phyloP scores from a whole-genome alignment of 2,113 vertebrate species.

The Apodemus sylvaticus region DNA sequence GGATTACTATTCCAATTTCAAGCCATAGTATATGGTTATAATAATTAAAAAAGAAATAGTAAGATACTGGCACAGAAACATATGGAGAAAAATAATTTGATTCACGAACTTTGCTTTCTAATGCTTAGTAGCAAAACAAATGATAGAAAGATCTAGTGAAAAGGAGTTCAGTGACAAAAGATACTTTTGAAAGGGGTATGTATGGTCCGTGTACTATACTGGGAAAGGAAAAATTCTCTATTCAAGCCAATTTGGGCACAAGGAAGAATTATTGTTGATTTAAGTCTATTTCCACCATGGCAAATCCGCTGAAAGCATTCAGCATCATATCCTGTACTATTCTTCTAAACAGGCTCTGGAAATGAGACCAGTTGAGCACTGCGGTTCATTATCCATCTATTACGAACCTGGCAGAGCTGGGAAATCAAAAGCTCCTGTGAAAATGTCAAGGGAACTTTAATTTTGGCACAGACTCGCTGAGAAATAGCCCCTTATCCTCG shows the following conservation, averaged over 20 bases:
- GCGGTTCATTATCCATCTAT: background rate
- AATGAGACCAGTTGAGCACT: background rate
- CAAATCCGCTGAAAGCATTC: background rate
- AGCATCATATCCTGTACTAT: background rate
- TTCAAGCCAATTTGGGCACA: background rate
- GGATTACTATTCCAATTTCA: background rate
- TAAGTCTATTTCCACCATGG: background rate
- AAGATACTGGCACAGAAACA: background rate
- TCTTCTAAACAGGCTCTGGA: background rate
- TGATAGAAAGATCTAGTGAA: background rate
- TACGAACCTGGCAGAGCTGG: conserved; percentile 18
- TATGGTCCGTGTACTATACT: background rate
- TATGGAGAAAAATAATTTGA: background rate
- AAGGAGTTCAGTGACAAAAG: background rate
- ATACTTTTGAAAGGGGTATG: background rate
- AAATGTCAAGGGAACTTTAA: conserved; percentile 27
- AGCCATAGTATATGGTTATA: background rate
- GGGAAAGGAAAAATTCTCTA: background rate
- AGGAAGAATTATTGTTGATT: background rate
- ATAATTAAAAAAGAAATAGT: background rate
- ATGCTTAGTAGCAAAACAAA: background rate
- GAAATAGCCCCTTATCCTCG: background rate
- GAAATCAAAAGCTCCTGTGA: conserved; percentile 9
- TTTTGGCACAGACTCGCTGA: background rate
- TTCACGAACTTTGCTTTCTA: background rate